Evolutionary conservation across 2,113 vertebrate species (phyloP).

Genomic region (Syngnathus floridae): DNA sequence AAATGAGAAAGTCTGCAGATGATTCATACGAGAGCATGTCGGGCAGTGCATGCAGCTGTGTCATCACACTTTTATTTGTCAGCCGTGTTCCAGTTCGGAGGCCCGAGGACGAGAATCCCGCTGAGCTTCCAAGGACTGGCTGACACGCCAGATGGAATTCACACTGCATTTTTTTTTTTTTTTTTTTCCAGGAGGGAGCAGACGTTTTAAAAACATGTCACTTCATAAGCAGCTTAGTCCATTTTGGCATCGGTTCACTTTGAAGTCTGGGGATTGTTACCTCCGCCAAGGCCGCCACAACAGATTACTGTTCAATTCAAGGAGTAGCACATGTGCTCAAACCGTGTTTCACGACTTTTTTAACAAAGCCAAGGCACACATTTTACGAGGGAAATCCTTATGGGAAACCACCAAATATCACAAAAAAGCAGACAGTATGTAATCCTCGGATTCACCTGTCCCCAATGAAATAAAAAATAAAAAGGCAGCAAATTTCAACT

Average conservation of each 20-base stretch:
- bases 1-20: not conserved
- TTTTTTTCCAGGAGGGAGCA: not conserved
- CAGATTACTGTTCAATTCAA: not conserved
- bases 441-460: no score
- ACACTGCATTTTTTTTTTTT: conserved; percentile 12
- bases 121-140: conserved; percentile 1
- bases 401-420: not conserved
- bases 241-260: not conserved
- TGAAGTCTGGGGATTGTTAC: not conserved
- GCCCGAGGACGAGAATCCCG: conserved; percentile 1
- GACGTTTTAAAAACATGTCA: not conserved
- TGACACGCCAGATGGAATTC: conserved; percentile 24
- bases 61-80: conserved; percentile 1
- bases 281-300: not conserved
- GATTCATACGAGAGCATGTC: not conserved
- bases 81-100: not conserved
- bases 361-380: not conserved
- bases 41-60: not conserved
- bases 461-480: no score
- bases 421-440: not conserved
- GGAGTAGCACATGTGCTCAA: not conserved
- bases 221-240: conserved; percentile 1
- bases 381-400: not conserved
- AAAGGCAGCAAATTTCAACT: no score
- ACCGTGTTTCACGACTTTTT: not conserved